Evolutionary conservation across 2,888 invertebrate species (phyloP).

Genomic region (Agriopis marginaria): DNA sequence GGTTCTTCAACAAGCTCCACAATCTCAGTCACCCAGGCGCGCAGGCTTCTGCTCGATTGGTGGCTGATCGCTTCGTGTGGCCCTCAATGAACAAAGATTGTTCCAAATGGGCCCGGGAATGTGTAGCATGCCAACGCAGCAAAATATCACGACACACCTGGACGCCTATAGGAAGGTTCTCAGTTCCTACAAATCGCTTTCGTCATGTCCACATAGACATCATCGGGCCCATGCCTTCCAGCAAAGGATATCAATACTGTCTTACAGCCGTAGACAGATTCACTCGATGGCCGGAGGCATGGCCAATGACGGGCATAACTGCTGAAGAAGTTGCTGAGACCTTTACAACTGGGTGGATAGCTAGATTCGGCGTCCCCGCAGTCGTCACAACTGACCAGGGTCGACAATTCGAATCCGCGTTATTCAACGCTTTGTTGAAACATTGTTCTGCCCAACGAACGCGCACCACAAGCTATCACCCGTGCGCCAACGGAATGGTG

Average conservation of each 20-base stretch:
- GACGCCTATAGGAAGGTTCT: not conserved
- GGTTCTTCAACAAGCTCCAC: conserved; percentile 18
- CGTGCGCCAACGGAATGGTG: conserved; percentile 12
- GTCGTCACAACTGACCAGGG: conserved; percentile 9
- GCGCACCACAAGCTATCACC: not conserved
- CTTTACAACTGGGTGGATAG: not conserved
- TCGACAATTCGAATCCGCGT: not conserved
- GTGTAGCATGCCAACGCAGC: conserved; percentile 2
- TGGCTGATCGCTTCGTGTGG: conserved; percentile 27
- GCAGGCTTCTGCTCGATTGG: conserved; percentile 5
- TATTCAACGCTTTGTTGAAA: not conserved
- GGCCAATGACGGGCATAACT: not conserved
- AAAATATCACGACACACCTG: not conserved
- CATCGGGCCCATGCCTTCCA: not conserved
- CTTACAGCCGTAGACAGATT: conserved; percentile 1
- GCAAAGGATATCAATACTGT: not conserved
- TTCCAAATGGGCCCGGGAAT: not conserved
- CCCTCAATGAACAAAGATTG: conserved; percentile 15
- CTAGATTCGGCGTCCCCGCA: not conserved
- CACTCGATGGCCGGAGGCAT: conserved; percentile 1
- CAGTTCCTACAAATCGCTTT: not conserved
- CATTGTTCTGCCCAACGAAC: not conserved
- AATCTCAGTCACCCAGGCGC: conserved; percentile 31
- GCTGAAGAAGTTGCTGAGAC: not conserved
- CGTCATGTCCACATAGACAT: not conserved